A percentile compares a stretch with the other conserved stretches of the same genome.
phyloP scores from a whole-genome alignment of 2,797 vertebrate species.

The Ciconia nigra region DNA sequence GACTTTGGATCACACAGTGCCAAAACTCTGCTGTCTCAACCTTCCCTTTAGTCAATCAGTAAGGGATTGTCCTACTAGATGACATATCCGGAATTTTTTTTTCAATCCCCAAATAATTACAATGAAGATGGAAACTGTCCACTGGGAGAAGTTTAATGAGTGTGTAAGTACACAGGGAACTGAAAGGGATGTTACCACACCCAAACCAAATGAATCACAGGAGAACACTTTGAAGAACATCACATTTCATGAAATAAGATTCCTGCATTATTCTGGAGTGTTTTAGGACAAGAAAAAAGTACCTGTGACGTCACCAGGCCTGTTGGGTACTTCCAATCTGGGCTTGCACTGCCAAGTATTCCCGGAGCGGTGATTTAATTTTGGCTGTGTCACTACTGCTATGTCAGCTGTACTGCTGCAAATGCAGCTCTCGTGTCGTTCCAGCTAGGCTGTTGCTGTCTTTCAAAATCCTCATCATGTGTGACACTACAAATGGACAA shows the following conservation, averaged over 20 bases:
- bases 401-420: neutral
- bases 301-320: neutral
- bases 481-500: neutral
- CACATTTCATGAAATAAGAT: neutral
- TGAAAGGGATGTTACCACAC: neutral
- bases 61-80: neutral
- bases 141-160: neutral
- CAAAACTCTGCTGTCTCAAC: neutral
- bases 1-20: neutral
- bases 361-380: neutral
- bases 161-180: neutral
- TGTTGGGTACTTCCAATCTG: neutral
- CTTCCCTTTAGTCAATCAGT: neutral
- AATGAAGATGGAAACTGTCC: neutral
- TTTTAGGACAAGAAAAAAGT: neutral
- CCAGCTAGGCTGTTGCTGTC: constrained; percentile 41
- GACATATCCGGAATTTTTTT: neutral
- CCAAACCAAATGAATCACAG: neutral
- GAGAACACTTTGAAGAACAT: neutral
- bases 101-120: neutral
- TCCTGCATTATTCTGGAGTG: neutral
- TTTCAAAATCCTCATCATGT: constrained; percentile 7
- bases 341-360: neutral
- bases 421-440: neutral
- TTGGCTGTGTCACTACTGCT: constrained; percentile 20